Base-by-base conservation (phyloP, 1,140 invertebrate genomes). In the Drosophila sp. region DNA sequence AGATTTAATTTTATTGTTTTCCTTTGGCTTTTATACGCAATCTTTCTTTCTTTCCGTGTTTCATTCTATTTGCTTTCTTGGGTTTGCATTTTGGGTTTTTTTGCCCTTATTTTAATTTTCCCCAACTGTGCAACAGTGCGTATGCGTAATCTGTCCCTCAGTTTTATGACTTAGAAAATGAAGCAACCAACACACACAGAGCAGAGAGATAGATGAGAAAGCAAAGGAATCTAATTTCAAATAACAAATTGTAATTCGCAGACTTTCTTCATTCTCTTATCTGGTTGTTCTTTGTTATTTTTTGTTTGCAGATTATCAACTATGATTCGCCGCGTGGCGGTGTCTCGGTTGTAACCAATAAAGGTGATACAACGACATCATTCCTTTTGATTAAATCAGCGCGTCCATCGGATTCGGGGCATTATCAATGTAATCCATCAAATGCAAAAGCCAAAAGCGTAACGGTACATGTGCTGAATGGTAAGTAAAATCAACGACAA, bases 391-490 rank as follows among this genome's bases (percentile, higher is more conserved):
- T 97, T 77, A 95, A 96, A 92, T 95, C 95, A 87, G 96, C 96
- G 27, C 93, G 94, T 85, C 94, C 95, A 50, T 94, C 95, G 41
- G 96, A 97, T 92, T 96, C 95, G 23, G 96, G 95, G 68, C 95
- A 94, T 85, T 96, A 97, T 93, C 95, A 92, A 75, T 96, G 95
- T 92, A 97, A 97, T 93, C 96, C 96, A 84, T 96, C 96, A 93
- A 97, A 97, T 93, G 95, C 97, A 79, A 96, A 97, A 92, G 93
- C 96, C 33, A 97, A 97, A 92, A 97, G 96, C 91, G 96, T 98
- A 78, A 96, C 95, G 60, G 96, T 98, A 69, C 96, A 98, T 92
- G 97, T 98, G 80, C 94, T 98, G 78, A 97, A 97, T 94, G 97
- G 97, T 97, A 94, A 96, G 95, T 94, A 90, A 91, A 90, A 92